Evolutionary conservation across 2,888 invertebrate genomes (phyloP), one percentile per base, ranked within the genome.

Genomic region (Ypsolopha sequella): DNA sequence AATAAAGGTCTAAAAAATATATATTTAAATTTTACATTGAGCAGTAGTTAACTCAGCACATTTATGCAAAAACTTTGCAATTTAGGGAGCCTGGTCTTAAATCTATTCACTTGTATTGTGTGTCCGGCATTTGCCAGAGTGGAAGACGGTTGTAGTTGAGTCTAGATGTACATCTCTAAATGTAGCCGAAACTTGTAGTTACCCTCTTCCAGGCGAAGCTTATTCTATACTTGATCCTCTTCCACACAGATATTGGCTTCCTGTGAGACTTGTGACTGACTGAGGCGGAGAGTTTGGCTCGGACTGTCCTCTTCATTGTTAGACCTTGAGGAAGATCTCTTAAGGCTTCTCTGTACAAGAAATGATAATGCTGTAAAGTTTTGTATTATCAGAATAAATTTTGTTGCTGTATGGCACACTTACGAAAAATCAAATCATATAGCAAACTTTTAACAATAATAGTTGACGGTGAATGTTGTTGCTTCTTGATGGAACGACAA

Each of bases 241-340:
- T 91, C 64, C 73, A 87, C 56, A 84, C 65, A 1, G 89, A 84
- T 39, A 91, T 80, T 0, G 89, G 87, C 47, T 85, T 80, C 13
- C 72, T 69, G 55, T 87, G 85, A 0, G 89, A 85, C 43, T 89
- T 88, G 49, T 87, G 76, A 56, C 88, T 90, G 36, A 92, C 88
- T 0, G 90, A 89, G 0, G 81, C 81, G 0, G 88, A 86, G 38
- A 93, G 73, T 66, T 90, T 91, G 39, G 88, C 88, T 58, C 91
- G 91, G 0, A 93, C 89, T 46, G 85, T 82, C 56, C 92, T 80
- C 71, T 93, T 93, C 63, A 92, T 86, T 1, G 91, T 90, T 52
- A 94, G 70, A 44, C 91, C 89, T 64, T 92, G 91, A 0, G 93
- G 91, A 63, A 93, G 87, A 53, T 91, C 90, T 45, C 91, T 82